Evolutionary conservation across 1,140 invertebrate species (phyloP).

Genomic region (Ostrea denselamellosa): DNA sequence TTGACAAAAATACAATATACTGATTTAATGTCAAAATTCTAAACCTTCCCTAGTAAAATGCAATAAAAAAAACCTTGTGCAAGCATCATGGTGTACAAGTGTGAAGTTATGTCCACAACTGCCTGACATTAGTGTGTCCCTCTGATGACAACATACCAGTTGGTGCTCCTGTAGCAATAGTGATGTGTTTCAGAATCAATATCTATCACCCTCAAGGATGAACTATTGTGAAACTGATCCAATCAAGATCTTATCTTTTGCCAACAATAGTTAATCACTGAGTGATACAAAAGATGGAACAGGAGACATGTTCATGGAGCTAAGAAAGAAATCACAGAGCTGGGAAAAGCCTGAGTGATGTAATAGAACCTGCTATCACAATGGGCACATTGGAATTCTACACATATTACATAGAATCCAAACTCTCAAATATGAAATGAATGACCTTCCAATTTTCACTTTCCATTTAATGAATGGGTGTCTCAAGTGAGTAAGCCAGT

Average conservation of each 20-base stretch:
- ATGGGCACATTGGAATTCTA: not conserved
- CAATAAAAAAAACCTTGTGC: not conserved
- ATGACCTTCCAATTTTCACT: not conserved
- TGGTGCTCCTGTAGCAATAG: not conserved
- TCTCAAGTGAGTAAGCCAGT: not conserved
- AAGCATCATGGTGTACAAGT: not conserved
- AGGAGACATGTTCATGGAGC: slow-evolving; percentile 8
- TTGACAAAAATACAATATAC: no score
- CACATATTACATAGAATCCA: not conserved
- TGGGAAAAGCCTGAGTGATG: not conserved
- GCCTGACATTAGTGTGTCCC: not conserved
- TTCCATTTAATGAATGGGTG: not conserved
- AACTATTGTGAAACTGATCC: slow-evolving; percentile 25
- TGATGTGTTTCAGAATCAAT: not conserved
- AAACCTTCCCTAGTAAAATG: not conserved
- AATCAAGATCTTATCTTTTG: slow-evolving; percentile 7
- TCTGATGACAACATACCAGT: not conserved
- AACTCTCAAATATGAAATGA: not conserved
- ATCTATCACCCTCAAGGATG: slow-evolving; percentile 5
- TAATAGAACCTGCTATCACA: not conserved
- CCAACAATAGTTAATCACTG: slow-evolving; percentile 10
- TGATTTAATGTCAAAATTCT: not conserved
- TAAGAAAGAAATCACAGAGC: slow-evolving; percentile 17
- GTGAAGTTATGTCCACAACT: not conserved
- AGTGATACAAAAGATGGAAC: slow-evolving; percentile 24